Evolutionary conservation across 2,888 invertebrate species (phyloP), one percentile per base, ranked within the genome.

Genomic region (Melanostoma scalare): DNA sequence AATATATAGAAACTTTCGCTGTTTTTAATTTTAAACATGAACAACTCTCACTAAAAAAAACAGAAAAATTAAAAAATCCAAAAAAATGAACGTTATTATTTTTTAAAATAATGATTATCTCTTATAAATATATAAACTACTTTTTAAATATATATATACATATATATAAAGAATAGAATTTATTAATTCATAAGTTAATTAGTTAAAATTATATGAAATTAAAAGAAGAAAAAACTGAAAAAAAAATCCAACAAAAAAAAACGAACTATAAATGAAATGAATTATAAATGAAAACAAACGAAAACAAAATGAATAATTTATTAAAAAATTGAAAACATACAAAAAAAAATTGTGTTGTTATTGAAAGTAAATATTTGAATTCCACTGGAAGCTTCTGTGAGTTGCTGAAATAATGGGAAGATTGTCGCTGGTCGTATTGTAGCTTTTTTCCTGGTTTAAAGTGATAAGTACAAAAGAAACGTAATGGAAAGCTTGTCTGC

Each of bases 171-270:
- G 79, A 74, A 75, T 84, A 84, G 84, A 84, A 84, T 84, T 84
- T 84, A 84, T 84, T 84, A 84, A 79, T 71, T 79, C 71, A 71
- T 84, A 84, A 84, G 84, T 78, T 84, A 79, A 84, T 79, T 84
- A 84, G 84, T 84, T 84, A 84, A 79, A 84, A 84, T 84, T 84
- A 84, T 84, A 75, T 84, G 84, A 79, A 84, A 79, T 84, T 69
- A 10, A 76, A 81, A 20, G 20, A 20, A 20, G 20, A 73, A 67
- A 48, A 69, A 65, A 63, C 3, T 35, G 38, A 42, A 38, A 20
- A 0, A 52, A 36, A 56, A 56, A 56, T 33, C 35, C 38, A 40
- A 55, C 38, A 72, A 53, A 56, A 82, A 61, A 63, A 67, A 53
- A 71, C 20, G 48, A 65, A 72, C 55, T 77, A 71, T 77, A 73